Base-by-base conservation (phyloP, 1,140 invertebrate species). In the Heterodera carotae region DNA sequence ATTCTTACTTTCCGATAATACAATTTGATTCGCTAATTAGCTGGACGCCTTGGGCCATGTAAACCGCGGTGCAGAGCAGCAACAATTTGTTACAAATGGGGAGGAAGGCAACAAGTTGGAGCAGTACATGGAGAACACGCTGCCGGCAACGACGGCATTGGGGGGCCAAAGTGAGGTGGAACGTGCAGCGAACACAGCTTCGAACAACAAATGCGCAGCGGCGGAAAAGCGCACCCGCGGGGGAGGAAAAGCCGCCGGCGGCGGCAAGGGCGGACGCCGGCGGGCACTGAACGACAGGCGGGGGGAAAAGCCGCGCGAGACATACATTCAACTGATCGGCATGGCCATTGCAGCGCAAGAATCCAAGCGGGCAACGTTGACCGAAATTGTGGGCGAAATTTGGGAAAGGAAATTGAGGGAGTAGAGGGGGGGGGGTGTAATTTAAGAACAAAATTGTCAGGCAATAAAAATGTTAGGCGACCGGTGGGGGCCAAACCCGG, bases 251-350 rank as follows among this genome's bases (percentile, higher is more conserved):
- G 5, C n/a, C n/a, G n/a, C n/a, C n/a, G n/a, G n/a, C n/a, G n/a
- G n/a, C 15, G 48, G 48, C 48, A 56, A 56, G 22, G 48, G 48
- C 15, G 62, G 62, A 31, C 27, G 62, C 1, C 62, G 62, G 62
- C 62, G 62, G 62, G 62, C 27, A 43, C 12, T 34, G 62, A 31
- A 74, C 10, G 48, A 74, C 36, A 27, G 59, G n/a, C 22, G 68
- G 34, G 59, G 36, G n/a, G 79, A 79, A 48, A 79, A 79, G 53
- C 78, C 78, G 31, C 29, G 8, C 27, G n/a, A 81, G 15, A 80
- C 78, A 8, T 79, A 79, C 64, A 79, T 79, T 33, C 39, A 60
- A 48, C 56, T 79, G 39, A 79, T 79, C 67, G 78, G 56, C 10
- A 62, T 25, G 76, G 78, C 78, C 18, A 79, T 79, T 74, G 29